These are phyloP conservation scores for Lerema accius DNA, from an alignment of 1,140 invertebrate species.

Conservation along the genomic window DNA sequence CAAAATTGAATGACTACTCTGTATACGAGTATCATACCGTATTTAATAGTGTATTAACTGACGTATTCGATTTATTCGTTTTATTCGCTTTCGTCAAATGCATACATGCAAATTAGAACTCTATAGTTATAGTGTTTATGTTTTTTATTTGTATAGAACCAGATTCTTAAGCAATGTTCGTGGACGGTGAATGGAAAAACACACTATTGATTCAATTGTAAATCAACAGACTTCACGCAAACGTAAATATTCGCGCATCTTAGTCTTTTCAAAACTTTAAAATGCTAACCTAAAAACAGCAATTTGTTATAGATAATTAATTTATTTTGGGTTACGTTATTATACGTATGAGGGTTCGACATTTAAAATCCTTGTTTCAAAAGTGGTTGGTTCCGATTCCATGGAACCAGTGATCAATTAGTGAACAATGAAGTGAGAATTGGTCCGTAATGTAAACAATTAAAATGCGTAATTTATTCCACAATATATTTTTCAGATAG, in stretches of 20 bases:
- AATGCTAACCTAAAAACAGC: too few relatives aligned
- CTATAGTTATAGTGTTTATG: neutral
- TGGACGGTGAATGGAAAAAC: too few relatives aligned
- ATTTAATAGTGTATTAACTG: slow-evolving; percentile 32
- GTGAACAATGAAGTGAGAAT: neutral
- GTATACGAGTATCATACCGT: slow-evolving; percentile 34
- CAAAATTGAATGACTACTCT: slow-evolving; percentile 32
- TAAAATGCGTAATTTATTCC: slow-evolving; percentile 15
- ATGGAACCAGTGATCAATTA: neutral
- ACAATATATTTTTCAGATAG: slow-evolving; percentile 23
- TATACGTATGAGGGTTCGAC: too few relatives aligned
- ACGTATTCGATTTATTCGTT: slow-evolving; percentile 27
- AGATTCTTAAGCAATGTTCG: too few relatives aligned
- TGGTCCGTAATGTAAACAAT: slow-evolving; percentile 3
- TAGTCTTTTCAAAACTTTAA: too few relatives aligned
- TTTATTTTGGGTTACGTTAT: too few relatives aligned
- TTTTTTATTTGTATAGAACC: too few relatives aligned
- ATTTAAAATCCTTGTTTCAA: too few relatives aligned
- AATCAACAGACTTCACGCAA: too few relatives aligned
- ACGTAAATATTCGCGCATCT: too few relatives aligned
- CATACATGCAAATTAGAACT: neutral
- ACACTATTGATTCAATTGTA: too few relatives aligned
- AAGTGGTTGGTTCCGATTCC: neutral
- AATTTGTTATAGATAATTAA: too few relatives aligned
- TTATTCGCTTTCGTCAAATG: neutral